Conservation (phyloP, 2,797 vertebrate species). For the Falco berigora region DNA sequence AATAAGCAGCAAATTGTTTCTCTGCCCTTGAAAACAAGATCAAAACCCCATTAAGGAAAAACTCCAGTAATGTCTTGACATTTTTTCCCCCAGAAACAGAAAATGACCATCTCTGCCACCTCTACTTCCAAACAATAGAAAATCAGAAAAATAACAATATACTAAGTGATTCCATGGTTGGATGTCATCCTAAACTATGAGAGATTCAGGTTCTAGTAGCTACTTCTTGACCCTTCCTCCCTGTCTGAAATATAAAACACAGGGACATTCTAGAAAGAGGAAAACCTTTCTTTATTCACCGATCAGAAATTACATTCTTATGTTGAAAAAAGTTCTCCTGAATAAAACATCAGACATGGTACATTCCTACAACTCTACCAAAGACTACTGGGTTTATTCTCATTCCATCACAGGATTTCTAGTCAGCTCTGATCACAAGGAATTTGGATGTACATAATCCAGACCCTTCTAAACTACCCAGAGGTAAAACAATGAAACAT, state of each 20-base stretch:
- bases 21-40: constrained; percentile 21
- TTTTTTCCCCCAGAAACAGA: neutral
- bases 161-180: neutral
- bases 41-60: neutral
- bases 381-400: neutral
- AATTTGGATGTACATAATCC: neutral
- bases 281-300: neutral
- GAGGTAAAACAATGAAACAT: neutral
- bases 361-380: neutral
- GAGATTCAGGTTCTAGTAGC: neutral
- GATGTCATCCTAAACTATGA: neutral
- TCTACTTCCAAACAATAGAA: neutral
- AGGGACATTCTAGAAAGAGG: neutral
- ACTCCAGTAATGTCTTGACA: neutral
- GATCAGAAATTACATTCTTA: neutral
- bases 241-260: neutral
- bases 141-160: neutral
- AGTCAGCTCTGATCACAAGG: neutral
- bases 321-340: neutral
- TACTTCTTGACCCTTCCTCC: neutral
- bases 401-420: neutral
- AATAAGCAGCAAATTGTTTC: constrained; percentile 5
- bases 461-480: neutral
- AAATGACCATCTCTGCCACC: neutral
- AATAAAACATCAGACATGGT: neutral